A percentile compares a stretch with the other conserved stretches of the same genome.
These are phyloP conservation scores for Rhopalosiphum nymphaeae DNA, from an alignment of 2,888 invertebrate species.

Conservation along the genomic window DNA sequence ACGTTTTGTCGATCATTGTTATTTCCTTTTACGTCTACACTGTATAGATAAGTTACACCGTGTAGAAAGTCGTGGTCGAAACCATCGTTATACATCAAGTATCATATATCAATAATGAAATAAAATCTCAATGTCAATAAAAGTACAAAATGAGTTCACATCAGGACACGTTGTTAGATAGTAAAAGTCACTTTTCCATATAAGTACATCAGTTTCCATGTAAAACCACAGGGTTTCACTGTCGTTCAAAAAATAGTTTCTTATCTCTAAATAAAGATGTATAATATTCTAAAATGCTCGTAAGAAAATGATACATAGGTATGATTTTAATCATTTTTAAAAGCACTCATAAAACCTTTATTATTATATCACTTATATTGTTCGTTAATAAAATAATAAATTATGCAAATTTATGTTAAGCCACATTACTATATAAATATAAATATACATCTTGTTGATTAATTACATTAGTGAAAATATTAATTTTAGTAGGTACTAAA, in stretches of 20 bases:
- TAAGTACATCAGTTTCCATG: not conserved
- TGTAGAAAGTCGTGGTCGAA: constrained; percentile 17
- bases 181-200: constrained; percentile 47
- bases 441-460: not conserved
- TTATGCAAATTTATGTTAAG: not conserved
- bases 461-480: not conserved
- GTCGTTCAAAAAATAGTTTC: constrained; percentile 26
- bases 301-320: not conserved
- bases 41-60: not conserved
- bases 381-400: not conserved
- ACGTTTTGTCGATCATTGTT: constrained; percentile 8
- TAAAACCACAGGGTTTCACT: constrained; percentile 28
- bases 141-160: constrained; percentile 22
- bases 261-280: not conserved
- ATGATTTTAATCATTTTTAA: not conserved
- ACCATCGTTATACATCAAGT: not conserved
- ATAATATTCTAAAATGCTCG: not conserved
- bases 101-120: constrained; percentile 36
- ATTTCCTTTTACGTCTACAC: constrained; percentile 24
- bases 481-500: not conserved
- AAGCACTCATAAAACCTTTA: not conserved
- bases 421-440: not conserved
- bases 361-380: not conserved
- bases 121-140: constrained; percentile 47
- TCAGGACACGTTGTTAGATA: not conserved